Percentiles rank a stretch among this genome's conserved stretches.
Conservation (phyloP, 2,797 vertebrate species). For the Gastrophryne carolinensis region DNA sequence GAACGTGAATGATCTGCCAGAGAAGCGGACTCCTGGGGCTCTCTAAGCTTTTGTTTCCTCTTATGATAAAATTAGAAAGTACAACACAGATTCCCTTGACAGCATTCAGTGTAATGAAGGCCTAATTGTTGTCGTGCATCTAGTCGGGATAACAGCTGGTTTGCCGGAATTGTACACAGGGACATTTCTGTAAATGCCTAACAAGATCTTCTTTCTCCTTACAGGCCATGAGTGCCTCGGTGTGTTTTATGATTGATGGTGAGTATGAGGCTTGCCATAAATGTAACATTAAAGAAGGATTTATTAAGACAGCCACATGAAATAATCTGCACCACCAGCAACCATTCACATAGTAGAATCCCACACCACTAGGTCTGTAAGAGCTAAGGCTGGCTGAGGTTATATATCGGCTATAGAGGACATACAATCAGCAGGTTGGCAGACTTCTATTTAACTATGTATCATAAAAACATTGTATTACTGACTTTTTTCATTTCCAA, state of each 20-base stretch:
- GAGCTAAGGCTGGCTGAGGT: too few species aligned
- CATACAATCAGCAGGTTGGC: too few species aligned
- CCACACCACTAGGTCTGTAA: too few species aligned
- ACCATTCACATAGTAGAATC: too few species aligned
- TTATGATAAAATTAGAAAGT: conserved; percentile 28
- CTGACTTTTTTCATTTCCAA: too few species aligned
- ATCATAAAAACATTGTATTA: too few species aligned
- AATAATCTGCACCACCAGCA: too few species aligned
- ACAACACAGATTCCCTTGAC: conserved; percentile 2
- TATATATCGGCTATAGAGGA: too few species aligned
- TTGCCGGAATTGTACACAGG: background rate
- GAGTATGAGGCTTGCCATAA: conserved; percentile 58
- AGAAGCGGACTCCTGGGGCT: background rate
- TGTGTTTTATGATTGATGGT: conserved; percentile 97
- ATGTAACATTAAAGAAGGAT: too few species aligned
- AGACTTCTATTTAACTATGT: too few species aligned
- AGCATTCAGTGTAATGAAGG: conserved; percentile 31
- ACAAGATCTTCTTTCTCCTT: conserved; percentile 51
- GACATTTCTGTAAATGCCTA: background rate
- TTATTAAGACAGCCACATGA: too few species aligned
- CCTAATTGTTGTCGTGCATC: background rate
- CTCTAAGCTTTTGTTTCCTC: conserved; percentile 20
- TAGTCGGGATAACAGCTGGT: background rate
- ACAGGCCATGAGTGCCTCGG: conserved; percentile 96
- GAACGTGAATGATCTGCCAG: conserved; percentile 2